Percentiles rank a stretch among this genome's conserved stretches.
phyloP scores from a whole-genome alignment of 2,888 invertebrate species.

The Ditula angustiorana region DNA sequence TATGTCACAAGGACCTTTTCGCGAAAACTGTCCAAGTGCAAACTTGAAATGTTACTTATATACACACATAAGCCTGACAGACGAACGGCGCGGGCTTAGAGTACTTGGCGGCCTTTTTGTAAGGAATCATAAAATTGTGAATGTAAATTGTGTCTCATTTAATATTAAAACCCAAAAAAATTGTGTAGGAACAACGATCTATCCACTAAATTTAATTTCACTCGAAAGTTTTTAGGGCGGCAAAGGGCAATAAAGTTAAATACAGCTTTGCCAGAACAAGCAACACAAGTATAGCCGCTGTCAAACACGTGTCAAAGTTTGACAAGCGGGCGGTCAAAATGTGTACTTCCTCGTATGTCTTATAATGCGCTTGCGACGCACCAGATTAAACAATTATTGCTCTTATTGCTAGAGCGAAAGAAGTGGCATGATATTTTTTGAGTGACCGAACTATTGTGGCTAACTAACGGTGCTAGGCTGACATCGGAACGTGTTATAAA shows the following conservation, averaged over 20 bases:
- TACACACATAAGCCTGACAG: too few relatives aligned
- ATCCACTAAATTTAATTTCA: slow-evolving; percentile 3
- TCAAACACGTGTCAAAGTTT: slow-evolving; percentile 50
- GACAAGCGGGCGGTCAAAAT: slow-evolving; percentile 51
- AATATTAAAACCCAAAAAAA: too few relatives aligned
- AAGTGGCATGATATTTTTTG: neutral
- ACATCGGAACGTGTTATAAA: slow-evolving; percentile 51
- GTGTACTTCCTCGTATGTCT: slow-evolving; percentile 37
- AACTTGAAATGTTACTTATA: too few relatives aligned
- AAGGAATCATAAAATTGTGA: too few relatives aligned
- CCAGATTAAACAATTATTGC: slow-evolving; percentile 7
- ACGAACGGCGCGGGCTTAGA: too few relatives aligned
- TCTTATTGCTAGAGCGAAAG: slow-evolving; percentile 11
- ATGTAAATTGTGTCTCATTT: too few relatives aligned
- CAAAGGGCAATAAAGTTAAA: slow-evolving; percentile 36
- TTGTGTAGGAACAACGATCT: neutral
- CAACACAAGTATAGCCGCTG: slow-evolving; percentile 44
- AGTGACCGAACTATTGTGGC: neutral
- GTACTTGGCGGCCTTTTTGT: too few relatives aligned
- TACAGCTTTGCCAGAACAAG: slow-evolving; percentile 35
- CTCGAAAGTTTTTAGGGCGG: slow-evolving; percentile 30
- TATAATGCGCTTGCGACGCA: neutral
- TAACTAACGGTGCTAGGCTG: slow-evolving; percentile 46
- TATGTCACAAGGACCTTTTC: too few relatives aligned
- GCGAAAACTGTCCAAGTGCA: too few relatives aligned